Evolutionary conservation across 2,113 vertebrate species (phyloP), one percentile per base, ranked within the genome.

Genomic region (Lagopus muta): DNA sequence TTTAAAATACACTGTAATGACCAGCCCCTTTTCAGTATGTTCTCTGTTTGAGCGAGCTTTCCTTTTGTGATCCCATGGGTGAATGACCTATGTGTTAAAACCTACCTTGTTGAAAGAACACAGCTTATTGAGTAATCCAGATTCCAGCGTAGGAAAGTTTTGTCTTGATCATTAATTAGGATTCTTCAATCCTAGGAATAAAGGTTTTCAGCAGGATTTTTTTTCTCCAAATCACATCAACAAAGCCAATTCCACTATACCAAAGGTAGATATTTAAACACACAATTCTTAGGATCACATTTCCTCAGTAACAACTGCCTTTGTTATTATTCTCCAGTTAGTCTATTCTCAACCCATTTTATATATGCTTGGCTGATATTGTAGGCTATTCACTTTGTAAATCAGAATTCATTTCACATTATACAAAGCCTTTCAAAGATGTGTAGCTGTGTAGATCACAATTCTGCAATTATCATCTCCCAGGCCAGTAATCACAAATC

Each of bases 311-410:
- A 58, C 2, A 2, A 45, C 43, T 36, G 10, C 21, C 11, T 92
- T 73, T 70, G 79, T 71, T 8, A 7, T 24, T 69, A 66, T 28
- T 60, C 13, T 10, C 6, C 28, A 40, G 15, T 69, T 57, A 79
- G 14, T 57, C 62, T 82, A 8, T 34, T 67, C 67, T 65, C 64
- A 75, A 88, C 24, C 11, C 10, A 57, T 52, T 69, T 65, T 21
- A 57, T 43, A 64, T 47, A 47, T 0, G 0, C 45, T 87, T 77
- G 0, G 0, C 15, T 61, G 25, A 10, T 79, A 32, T 17, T 60
- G 36, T 30, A 30, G 20, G 82, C 19, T 48, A 82, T 65, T 69
- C 75, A 34, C 15, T 27, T 86, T 48, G 76, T 12, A 47, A 91
- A 76, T 36, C 40, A 48, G 40, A 85, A 87, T 34, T 72, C 5